Base-by-base conservation (phyloP, 2,888 invertebrate genomes). In the Tethea ocularis region DNA sequence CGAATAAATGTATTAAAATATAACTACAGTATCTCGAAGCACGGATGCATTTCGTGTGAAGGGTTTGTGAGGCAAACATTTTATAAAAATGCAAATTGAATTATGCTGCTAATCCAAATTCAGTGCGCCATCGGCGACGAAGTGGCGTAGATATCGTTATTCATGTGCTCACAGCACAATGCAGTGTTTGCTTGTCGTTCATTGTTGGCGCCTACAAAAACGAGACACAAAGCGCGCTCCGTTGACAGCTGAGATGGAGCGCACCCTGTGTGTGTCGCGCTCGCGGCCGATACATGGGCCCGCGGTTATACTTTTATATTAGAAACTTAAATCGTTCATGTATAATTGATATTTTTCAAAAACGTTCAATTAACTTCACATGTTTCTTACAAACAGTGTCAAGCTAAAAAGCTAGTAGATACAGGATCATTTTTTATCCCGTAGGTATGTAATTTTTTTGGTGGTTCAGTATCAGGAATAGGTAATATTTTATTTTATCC, bases 131-230 rank as follows among this genome's bases (percentile, higher is more conserved):
- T 79, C 82, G 83, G 86, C 84, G 46, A 46, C 20, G 81, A 77
- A 68, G 71, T 68, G 72, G 71, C 75, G 76, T 64, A 80, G 73
- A 81, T 81, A 83, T 87, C 83, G 87, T 87, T 91, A 91, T 91
- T 90, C 91, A 91, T 90, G 83, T 77, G 80, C 74, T 74, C 72
- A 69, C 75, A 69, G 74, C 74, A 89, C 90, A 91, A 89, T 87
- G 75, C 79, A 66, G 74, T 91, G 90, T 91, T 92, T 91, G 87
- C 88, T 90, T 89, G 89, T 91, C 87, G 83, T 77, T 86, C 83
- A 81, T 89, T 88, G 88, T 88, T 80, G 81, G 81, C 79, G 78
- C 80, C 82, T 77, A 79, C 78, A 83, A 81, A 82, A 83, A 80
- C 81, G 78, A 80, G 75, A 72, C 75, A 88, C 85, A 85, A 85